phyloP scores from a whole-genome alignment of 2,797 vertebrate species.

The Peromyscus aztecus region DNA sequence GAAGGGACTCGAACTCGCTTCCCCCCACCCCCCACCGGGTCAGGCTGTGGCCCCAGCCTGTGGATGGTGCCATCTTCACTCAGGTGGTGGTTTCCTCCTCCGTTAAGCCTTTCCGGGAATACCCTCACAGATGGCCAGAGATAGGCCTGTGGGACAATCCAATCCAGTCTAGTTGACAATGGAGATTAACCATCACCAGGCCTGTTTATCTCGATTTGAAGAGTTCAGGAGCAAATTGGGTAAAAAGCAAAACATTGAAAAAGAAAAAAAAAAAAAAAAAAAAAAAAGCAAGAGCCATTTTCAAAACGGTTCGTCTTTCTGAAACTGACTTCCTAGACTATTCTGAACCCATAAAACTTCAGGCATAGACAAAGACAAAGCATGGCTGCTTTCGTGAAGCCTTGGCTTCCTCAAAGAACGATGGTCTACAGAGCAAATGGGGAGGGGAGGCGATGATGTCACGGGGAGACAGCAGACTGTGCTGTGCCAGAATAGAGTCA shows the following conservation, averaged over 20 bases:
- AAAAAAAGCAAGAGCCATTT: not conserved
- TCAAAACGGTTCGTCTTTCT: not conserved
- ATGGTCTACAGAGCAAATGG: not conserved
- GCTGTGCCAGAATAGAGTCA: not conserved
- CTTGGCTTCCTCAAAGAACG: not conserved
- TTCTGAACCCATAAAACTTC: not conserved
- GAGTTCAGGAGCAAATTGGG: not conserved
- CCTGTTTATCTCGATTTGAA: conserved; percentile 2
- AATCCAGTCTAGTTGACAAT: not conserved
- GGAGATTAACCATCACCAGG: not conserved
- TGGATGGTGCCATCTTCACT: too few species aligned
- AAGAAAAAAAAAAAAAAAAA: not conserved
- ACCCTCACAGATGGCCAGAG: not conserved
- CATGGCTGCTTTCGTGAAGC: not conserved
- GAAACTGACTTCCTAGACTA: not conserved
- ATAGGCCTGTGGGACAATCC: not conserved
- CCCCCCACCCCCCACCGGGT: too few species aligned
- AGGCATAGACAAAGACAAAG: not conserved
- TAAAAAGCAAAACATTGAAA: not conserved
- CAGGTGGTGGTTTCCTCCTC: not conserved
- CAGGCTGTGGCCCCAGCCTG: not conserved
- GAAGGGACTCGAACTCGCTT: too few species aligned
- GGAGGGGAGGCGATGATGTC: not conserved
- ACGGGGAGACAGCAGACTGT: not conserved
- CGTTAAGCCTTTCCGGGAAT: not conserved